phyloP scores from a whole-genome alignment of 2,113 vertebrate species.

The Microcebus ravelobensis region DNA sequence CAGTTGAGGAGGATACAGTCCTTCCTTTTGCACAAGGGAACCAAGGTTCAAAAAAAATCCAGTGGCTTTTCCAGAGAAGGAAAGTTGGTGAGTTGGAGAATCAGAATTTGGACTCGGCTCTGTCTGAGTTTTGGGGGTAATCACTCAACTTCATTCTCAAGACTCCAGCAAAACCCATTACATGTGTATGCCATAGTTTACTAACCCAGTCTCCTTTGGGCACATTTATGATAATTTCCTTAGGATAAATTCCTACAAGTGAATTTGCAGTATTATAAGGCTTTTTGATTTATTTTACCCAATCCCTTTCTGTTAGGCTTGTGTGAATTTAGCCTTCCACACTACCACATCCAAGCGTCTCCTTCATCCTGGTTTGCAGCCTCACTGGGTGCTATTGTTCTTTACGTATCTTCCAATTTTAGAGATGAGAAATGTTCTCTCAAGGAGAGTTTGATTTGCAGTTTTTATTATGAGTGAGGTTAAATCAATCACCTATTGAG shows the following conservation, averaged over 20 bases:
- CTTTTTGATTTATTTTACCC: neutral
- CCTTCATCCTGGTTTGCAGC: neutral
- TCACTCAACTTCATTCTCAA: neutral
- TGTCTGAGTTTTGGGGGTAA: neutral
- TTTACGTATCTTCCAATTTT: neutral
- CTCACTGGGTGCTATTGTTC: neutral
- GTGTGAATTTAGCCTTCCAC: neutral
- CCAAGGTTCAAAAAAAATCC: neutral
- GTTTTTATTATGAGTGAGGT: conserved; percentile 11
- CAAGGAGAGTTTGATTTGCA: neutral
- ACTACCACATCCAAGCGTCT: neutral
- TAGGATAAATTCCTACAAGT: neutral
- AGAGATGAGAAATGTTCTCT: conserved; percentile 43
- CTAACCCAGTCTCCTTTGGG: neutral
- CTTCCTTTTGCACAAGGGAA: neutral
- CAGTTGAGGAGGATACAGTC: neutral
- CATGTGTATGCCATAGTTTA: neutral
- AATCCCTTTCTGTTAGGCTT: neutral
- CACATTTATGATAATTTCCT: neutral
- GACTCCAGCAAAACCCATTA: neutral
- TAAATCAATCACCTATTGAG: conserved; percentile 50
- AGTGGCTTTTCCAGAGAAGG: neutral
- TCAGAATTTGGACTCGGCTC: neutral
- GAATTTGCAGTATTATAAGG: neutral
- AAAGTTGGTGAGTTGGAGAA: neutral